These are phyloP conservation scores for Omphaloscelis lunosa DNA, from an alignment of 2,888 invertebrate genomes.

Conservation along the genomic window DNA sequence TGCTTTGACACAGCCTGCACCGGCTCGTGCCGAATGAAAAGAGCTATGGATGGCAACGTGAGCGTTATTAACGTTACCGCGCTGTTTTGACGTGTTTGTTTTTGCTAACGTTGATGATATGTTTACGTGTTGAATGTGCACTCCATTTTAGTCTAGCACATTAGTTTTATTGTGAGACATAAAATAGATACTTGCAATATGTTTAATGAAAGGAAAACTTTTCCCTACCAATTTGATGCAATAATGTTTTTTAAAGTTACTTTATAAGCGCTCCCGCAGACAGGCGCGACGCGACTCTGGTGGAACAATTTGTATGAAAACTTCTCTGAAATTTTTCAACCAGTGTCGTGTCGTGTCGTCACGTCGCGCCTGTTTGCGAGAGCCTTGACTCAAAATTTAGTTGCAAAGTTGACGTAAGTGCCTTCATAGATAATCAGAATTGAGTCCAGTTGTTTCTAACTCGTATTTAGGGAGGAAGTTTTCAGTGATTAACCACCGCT, in stretches of 20 bases:
- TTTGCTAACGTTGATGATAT: constrained; percentile 79
- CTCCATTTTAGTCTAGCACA: constrained; percentile 37
- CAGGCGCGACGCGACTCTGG: too few relatives aligned
- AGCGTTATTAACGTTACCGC: constrained; percentile 86
- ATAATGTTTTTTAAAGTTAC: neutral
- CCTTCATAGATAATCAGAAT: neutral
- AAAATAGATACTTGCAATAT: constrained; percentile 14
- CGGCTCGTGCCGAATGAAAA: constrained; percentile 87
- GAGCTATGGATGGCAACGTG: constrained; percentile 84
- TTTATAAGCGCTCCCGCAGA: neutral
- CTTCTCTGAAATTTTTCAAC: too few relatives aligned
- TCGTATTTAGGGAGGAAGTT: constrained; percentile 59
- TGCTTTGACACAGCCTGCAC: constrained; percentile 90
- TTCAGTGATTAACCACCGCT: constrained; percentile 64
- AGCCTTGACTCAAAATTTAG: neutral
- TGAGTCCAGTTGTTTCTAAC: constrained; percentile 15
- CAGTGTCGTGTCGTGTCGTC: too few relatives aligned
- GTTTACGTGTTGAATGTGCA: constrained; percentile 72
- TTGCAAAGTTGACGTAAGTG: neutral
- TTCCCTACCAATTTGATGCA: neutral
- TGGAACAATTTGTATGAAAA: too few relatives aligned
- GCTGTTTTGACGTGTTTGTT: constrained; percentile 80
- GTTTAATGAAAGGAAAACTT: constrained; percentile 7
- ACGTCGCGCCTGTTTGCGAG: too few relatives aligned
- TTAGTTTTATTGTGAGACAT: constrained; percentile 55